Percentiles rank a stretch among this genome's conserved stretches.
Evolutionary conservation across 2,797 vertebrate species (phyloP).

Genomic region (Stomatorhinus walkeri): DNA sequence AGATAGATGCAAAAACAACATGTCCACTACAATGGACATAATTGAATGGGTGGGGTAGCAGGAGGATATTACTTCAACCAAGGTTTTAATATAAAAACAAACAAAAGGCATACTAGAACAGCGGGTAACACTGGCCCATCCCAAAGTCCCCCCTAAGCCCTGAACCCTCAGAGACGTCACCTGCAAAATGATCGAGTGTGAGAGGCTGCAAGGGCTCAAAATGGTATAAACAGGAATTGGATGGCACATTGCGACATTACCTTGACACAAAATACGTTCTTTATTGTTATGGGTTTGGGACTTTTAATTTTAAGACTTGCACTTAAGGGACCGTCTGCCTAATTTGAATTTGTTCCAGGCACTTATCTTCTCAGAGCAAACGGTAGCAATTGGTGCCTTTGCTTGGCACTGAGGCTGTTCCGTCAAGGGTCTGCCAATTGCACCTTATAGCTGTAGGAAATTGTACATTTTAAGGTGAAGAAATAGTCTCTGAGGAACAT

Average conservation of each 20-base stretch:
- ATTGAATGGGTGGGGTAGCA: no score
- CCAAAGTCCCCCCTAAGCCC: not conserved
- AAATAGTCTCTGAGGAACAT: not conserved
- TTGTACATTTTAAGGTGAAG: not conserved
- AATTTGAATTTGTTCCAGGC: not conserved
- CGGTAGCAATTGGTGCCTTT: not conserved
- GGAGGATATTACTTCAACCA: not conserved
- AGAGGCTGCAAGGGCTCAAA: not conserved
- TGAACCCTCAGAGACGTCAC: not conserved
- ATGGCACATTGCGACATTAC: not conserved
- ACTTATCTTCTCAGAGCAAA: not conserved
- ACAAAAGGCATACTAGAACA: not conserved
- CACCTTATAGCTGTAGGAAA: not conserved
- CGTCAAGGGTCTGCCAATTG: not conserved
- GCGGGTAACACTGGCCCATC: not conserved
- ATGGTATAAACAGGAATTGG: not conserved
- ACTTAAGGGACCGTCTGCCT: not conserved
- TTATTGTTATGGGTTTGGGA: not conserved
- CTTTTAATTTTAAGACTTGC: not conserved
- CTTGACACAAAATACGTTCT: not conserved
- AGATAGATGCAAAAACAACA: no score
- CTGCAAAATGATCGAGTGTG: no score
- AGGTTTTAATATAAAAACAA: not conserved
- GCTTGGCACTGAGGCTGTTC: not conserved
- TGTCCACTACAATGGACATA: no score